Evolutionary conservation across 2,797 vertebrate genomes (phyloP).

Genomic region (Enteromius viviparus): DNA sequence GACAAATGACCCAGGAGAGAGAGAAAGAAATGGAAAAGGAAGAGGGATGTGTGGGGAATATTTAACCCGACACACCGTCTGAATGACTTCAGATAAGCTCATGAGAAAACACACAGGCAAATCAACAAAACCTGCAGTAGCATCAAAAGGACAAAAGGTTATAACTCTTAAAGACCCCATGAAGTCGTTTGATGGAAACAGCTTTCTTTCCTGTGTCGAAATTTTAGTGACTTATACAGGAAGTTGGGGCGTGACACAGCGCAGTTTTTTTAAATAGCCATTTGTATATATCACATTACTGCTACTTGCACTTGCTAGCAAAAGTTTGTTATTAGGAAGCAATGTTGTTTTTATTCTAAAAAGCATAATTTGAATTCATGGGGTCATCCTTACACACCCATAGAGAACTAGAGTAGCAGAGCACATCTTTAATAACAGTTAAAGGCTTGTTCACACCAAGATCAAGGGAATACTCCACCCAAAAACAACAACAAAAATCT

Average conservation of each 20-base stretch:
- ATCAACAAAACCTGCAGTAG: conserved; percentile 34
- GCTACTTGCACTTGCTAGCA: background rate
- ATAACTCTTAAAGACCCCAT: conserved; percentile 46
- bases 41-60: conserved; percentile 53
- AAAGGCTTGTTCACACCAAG: conserved; percentile 37
- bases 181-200: background rate
- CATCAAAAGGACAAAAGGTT: conserved; percentile 27
- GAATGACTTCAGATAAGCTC: conserved; percentile 44
- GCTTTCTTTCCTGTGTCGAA: background rate
- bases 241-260: background rate
- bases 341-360: background rate
- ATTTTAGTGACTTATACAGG: conserved; percentile 1
- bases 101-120: conserved; percentile 40
- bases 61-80: conserved; percentile 37
- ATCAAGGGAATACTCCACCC: background rate
- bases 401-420: conserved; percentile 12
- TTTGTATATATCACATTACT: background rate
- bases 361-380: conserved; percentile 23
- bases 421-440: conserved; percentile 9
- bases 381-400: conserved; percentile 16
- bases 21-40: conserved; percentile 21
- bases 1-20: background rate
- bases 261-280: background rate
- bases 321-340: background rate
- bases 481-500: background rate